Percentiles rank a stretch among this genome's conserved stretches.
Conservation (phyloP, 1,140 invertebrate species). For the Drosophila rhopaloa region DNA sequence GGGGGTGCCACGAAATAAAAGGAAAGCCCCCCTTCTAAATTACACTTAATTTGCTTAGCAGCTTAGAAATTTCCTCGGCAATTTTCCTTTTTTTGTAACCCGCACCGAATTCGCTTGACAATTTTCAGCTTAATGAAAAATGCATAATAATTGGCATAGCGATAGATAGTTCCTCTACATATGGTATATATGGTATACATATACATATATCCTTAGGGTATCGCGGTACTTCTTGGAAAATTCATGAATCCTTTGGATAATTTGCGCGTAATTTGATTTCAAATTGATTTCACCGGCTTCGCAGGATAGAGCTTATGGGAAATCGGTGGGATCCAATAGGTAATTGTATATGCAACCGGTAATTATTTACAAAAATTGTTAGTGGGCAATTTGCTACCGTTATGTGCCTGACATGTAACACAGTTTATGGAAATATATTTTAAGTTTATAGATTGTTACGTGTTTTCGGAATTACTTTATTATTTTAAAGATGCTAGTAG, state of each 20-base stretch:
- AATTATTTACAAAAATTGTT: conserved; percentile 17
- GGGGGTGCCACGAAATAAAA: conserved; percentile 5
- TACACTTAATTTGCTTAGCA: conserved; percentile 27
- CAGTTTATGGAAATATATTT: too few species aligned
- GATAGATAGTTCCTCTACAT: conserved; percentile 6
- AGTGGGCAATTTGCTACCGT: background rate
- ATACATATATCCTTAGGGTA: background rate
- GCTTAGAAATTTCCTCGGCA: conserved; percentile 26
- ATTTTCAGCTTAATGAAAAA: conserved; percentile 70
- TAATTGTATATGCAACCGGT: conserved; percentile 12
- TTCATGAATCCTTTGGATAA: conserved; percentile 50
- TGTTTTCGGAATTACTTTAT: too few species aligned
- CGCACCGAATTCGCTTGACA: conserved; percentile 35
- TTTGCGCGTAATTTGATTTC: conserved; percentile 70
- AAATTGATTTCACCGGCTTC: conserved; percentile 59
- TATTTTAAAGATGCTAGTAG: too few species aligned
- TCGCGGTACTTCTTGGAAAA: conserved; percentile 40
- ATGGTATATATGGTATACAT: background rate
- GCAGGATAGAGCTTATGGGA: conserved; percentile 7
- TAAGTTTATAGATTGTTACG: too few species aligned
- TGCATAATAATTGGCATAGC: conserved; percentile 73
- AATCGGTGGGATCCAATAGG: conserved; percentile 14
- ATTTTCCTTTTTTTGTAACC: conserved; percentile 13
- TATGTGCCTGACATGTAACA: background rate
- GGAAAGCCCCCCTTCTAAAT: conserved; percentile 8